These are phyloP conservation scores for Gallinago undulata DNA, from an alignment of 2,113 vertebrate genomes.

Conservation along the genomic window DNA sequence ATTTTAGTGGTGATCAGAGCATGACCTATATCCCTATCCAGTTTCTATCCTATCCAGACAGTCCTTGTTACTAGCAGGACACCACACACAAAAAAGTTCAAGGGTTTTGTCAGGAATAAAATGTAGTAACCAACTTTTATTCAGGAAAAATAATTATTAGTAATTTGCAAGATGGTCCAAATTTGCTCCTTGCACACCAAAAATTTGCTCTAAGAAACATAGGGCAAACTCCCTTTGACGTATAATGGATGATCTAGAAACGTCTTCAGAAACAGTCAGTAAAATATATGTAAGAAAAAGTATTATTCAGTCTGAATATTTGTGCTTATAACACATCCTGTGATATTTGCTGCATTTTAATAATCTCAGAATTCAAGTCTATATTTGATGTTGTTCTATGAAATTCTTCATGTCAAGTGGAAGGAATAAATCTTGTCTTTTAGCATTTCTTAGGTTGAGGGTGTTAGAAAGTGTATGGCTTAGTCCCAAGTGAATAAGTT, in stretches of 20 bases:
- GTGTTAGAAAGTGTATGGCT: background rate
- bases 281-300: background rate
- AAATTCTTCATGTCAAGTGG: background rate
- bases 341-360: constrained; percentile 14
- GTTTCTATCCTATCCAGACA: background rate
- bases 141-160: background rate
- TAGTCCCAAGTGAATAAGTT: background rate
- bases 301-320: background rate
- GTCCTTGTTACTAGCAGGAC: background rate
- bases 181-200: background rate
- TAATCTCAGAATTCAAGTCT: background rate
- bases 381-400: background rate
- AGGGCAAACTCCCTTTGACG: background rate
- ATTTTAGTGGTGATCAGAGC: constrained; percentile 11
- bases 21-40: background rate
- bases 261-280: background rate
- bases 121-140: background rate
- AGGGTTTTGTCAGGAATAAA: background rate
- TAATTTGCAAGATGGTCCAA: background rate
- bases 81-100: background rate
- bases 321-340: background rate
- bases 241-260: background rate
- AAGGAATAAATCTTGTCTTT: background rate
- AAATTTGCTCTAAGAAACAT: background rate
- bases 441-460: background rate